A percentile compares a stretch with the other conserved stretches of the same genome.
phyloP scores from a whole-genome alignment of 2,888 invertebrate species.

The Hyalella azteca region DNA sequence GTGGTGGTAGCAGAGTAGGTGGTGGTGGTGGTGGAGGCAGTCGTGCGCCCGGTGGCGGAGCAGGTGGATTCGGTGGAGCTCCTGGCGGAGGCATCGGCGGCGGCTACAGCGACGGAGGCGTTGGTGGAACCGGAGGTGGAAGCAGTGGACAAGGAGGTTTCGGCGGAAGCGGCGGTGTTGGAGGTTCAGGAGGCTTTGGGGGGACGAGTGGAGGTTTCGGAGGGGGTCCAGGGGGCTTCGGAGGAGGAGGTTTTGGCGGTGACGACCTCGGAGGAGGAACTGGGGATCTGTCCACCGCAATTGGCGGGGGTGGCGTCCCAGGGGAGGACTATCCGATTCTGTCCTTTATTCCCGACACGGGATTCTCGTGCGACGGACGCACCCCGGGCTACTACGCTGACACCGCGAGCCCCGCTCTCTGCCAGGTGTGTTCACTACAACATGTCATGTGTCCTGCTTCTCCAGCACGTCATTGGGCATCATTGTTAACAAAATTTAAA shows the following conservation, averaged over 20 bases:
- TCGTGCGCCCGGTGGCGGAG: not conserved
- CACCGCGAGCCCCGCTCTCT: constrained; percentile 41
- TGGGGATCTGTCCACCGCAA: constrained; percentile 34
- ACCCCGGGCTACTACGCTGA: constrained; percentile 53
- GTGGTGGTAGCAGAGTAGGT: not conserved
- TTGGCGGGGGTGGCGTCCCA: constrained; percentile 50
- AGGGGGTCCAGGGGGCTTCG: constrained; percentile 33
- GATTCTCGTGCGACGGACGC: constrained; percentile 47
- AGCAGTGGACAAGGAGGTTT: not conserved
- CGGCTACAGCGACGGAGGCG: not conserved
- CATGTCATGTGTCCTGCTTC: not conserved
- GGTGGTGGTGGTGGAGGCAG: not conserved
- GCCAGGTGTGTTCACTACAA: constrained; percentile 42
- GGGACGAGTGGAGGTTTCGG: not conserved
- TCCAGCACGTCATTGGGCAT: not conserved
- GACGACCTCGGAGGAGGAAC: not conserved
- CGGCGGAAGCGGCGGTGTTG: not conserved
- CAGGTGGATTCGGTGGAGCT: constrained; percentile 1
- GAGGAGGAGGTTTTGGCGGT: constrained; percentile 3
- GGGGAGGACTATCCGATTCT: constrained; percentile 51
- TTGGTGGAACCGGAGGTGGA: not conserved
- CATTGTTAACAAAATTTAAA: too few species aligned
- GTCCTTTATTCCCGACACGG: constrained; percentile 49
- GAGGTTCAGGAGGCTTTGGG: not conserved
- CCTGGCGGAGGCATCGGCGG: not conserved